phyloP scores from a whole-genome alignment of 2,888 invertebrate genomes.

The Bombylius major region DNA sequence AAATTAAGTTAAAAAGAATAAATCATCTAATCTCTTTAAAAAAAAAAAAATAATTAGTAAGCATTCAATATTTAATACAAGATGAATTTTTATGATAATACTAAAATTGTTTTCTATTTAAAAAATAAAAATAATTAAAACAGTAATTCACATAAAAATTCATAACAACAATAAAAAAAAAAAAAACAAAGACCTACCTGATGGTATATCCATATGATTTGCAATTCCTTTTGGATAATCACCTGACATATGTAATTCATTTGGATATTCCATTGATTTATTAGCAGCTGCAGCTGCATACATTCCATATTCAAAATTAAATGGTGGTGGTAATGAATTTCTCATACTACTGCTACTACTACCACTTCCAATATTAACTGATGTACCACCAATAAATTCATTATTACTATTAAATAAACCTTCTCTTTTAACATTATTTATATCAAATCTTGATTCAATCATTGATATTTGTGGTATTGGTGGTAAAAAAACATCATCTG shows the following conservation, averaged over 20 bases:
- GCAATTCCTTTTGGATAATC: conserved; percentile 34
- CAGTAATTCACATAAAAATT: not conserved
- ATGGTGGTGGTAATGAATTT: conserved; percentile 13
- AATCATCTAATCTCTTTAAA: no score
- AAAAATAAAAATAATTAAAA: no score
- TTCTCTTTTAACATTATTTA: conserved; percentile 32
- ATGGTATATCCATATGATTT: conserved; percentile 37
- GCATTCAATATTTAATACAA: no score
- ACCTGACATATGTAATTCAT: conserved; percentile 32
- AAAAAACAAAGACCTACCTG: conserved; percentile 27
- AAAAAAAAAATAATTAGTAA: no score
- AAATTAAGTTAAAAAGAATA: no score
- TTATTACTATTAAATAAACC: not conserved
- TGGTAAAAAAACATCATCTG: conserved; percentile 33
- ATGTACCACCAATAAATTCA: not conserved
- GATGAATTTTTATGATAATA: no score
- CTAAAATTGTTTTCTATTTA: no score
- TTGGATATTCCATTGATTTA: conserved; percentile 29
- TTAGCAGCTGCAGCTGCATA: conserved; percentile 3
- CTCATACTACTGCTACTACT: conserved; percentile 12
- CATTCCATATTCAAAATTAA: conserved; percentile 17
- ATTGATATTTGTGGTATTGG: conserved; percentile 35
- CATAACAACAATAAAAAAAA: not conserved
- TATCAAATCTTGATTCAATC: conserved; percentile 32
- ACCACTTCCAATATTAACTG: conserved; percentile 6